Percentiles rank a stretch among this genome's conserved stretches.
Evolutionary conservation across 2,113 vertebrate genomes (phyloP).

Genomic region (Isurus oxyrinchus): DNA sequence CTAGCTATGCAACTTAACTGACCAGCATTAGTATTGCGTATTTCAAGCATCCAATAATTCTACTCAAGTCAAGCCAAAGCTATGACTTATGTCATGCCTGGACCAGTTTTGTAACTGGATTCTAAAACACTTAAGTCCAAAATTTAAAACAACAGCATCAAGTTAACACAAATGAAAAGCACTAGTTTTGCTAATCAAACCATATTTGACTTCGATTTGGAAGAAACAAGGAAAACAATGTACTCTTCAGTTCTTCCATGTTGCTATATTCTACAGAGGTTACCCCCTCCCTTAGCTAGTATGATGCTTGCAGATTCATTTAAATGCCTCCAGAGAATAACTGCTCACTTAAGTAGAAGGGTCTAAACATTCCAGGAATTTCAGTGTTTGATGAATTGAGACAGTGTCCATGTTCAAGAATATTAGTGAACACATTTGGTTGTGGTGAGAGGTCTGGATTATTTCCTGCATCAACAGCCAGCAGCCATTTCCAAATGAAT

Average conservation of each 20-base stretch:
- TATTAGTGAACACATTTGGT: neutral
- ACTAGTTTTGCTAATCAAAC: neutral
- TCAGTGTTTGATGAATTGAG: neutral
- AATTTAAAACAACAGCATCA: neutral
- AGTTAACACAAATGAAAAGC: neutral
- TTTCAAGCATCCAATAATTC: neutral
- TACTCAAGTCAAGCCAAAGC: neutral
- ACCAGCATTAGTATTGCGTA: neutral
- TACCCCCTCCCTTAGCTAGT: neutral
- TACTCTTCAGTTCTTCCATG: neutral
- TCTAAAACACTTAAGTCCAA: neutral
- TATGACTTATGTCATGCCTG: neutral
- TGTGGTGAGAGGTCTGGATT: neutral
- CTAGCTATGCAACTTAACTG: neutral
- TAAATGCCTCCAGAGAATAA: neutral
- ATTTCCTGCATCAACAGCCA: neutral
- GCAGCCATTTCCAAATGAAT: neutral
- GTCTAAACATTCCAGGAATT: neutral
- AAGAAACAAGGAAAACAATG: neutral
- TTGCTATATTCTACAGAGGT: neutral
- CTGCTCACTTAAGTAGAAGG: neutral
- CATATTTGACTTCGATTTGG: neutral
- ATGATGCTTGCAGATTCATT: neutral
- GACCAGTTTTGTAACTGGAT: neutral
- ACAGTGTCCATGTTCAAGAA: neutral